Percentiles rank a stretch among this genome's conserved stretches.
Evolutionary conservation across 2,888 invertebrate genomes (phyloP).

Genomic region (Scaptomyza parva): DNA sequence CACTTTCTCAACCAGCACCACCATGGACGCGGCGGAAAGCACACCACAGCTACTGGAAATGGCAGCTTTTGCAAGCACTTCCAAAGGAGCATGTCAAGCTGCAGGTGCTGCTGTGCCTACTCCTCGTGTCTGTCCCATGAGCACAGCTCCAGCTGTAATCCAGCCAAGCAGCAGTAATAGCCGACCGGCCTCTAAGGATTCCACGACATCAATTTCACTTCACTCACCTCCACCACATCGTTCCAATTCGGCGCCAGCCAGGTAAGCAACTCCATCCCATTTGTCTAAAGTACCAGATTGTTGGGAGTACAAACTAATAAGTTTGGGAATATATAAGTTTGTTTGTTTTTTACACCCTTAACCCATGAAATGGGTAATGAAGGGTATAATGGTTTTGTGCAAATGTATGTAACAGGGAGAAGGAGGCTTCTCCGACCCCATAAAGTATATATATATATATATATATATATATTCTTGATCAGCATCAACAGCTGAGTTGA

Average conservation of each 20-base stretch:
- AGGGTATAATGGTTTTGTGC: no score
- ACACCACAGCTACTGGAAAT: slow-evolving; percentile 26
- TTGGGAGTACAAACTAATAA: not conserved
- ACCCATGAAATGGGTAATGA: no score
- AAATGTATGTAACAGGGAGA: no score
- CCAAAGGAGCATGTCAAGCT: slow-evolving; percentile 9
- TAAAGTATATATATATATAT: no score
- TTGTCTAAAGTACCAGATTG: not conserved
- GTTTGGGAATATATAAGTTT: no score
- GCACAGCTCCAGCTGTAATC: slow-evolving; percentile 43
- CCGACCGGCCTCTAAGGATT: slow-evolving; percentile 65
- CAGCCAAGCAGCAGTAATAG: slow-evolving; percentile 52
- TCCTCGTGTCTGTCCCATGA: slow-evolving; percentile 46
- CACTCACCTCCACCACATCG: slow-evolving; percentile 77
- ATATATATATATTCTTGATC: no score
- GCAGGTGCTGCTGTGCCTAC: slow-evolving; percentile 2
- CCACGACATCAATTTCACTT: slow-evolving; percentile 73
- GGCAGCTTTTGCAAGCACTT: slow-evolving; percentile 19
- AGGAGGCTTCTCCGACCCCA: no score
- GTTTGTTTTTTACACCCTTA: no score
- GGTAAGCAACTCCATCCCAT: slow-evolving; percentile 23
- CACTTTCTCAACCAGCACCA: slow-evolving; percentile 77
- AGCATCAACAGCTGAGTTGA: no score
- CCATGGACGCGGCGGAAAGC: slow-evolving; percentile 49
- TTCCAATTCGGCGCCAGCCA: slow-evolving; percentile 73